phyloP scores from a whole-genome alignment of 2,113 vertebrate genomes.

The Heloderma charlesbogerti region DNA sequence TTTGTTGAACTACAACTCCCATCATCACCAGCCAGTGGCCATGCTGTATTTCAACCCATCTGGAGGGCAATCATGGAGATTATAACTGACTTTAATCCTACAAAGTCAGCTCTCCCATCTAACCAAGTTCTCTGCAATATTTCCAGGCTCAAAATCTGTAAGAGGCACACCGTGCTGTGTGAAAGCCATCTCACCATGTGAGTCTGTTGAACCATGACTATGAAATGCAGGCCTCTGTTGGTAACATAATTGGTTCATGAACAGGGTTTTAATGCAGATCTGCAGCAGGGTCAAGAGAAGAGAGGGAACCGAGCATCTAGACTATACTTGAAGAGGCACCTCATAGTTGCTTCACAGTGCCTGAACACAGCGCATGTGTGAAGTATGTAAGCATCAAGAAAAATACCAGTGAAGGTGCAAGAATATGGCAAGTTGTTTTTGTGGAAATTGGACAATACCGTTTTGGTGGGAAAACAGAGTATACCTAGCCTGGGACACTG shows the following conservation, averaged over 20 bases:
- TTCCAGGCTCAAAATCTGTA: neutral
- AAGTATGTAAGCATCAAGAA: neutral
- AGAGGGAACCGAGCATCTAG: neutral
- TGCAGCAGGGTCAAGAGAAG: neutral
- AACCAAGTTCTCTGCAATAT: neutral
- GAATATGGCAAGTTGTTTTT: no score
- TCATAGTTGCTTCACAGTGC: neutral
- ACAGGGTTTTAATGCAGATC: neutral
- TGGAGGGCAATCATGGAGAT: no score
- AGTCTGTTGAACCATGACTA: no score
- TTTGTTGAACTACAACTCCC: neutral
- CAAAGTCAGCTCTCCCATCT: neutral
- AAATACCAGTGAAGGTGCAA: neutral
- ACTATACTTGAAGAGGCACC: neutral
- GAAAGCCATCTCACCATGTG: neutral
- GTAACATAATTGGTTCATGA: neutral
- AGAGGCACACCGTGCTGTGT: no score
- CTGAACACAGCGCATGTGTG: neutral
- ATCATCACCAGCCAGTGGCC: neutral
- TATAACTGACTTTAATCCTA: neutral
- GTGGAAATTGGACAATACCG: neutral
- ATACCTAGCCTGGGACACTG: neutral
- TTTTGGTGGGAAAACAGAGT: neutral
- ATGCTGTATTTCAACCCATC: no score
- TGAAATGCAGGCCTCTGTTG: neutral